These are phyloP conservation scores for Drosophila virilis DNA, from an alignment of 1,140 invertebrate species.

Conservation along the genomic window DNA sequence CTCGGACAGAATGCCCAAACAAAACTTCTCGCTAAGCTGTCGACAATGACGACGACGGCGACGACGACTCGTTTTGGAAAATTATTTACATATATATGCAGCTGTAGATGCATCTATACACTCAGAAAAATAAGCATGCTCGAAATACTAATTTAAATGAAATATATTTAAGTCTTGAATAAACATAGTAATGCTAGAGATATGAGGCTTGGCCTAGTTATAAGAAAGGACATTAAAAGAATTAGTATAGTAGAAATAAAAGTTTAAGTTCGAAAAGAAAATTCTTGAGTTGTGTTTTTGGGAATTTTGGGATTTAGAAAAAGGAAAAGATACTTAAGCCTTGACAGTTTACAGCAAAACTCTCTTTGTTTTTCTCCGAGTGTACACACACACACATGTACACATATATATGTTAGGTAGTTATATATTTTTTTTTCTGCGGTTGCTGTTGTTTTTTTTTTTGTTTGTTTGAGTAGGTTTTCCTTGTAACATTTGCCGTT, in stretches of 20 bases:
- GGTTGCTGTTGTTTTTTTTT: conserved; percentile 20
- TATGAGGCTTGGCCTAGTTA: no score
- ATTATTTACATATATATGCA: conserved; percentile 17
- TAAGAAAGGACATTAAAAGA: no score
- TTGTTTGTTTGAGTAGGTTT: conserved; percentile 49
- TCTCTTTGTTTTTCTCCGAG: not conserved
- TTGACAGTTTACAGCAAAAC: no score
- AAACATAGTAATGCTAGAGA: no score
- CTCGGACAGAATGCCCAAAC: conserved; percentile 61
- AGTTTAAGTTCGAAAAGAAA: no score
- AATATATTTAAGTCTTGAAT: no score
- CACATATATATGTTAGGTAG: not conserved
- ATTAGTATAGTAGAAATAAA: no score
- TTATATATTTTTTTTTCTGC: conserved; percentile 6
- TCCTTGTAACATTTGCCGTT: conserved; percentile 69
- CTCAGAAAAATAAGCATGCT: not conserved
- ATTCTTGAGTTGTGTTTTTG: no score
- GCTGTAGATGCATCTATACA: not conserved
- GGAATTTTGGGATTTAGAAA: no score
- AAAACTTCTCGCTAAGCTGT: conserved; percentile 58
- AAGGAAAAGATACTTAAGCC: no score
- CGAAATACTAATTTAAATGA: no score
- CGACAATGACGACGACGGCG: conserved; percentile 51
- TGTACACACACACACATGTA: conserved; percentile 3
- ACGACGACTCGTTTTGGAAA: conserved; percentile 23